Conservation (phyloP, 2,797 vertebrate genomes). For the Bradypodion ventrale region DNA sequence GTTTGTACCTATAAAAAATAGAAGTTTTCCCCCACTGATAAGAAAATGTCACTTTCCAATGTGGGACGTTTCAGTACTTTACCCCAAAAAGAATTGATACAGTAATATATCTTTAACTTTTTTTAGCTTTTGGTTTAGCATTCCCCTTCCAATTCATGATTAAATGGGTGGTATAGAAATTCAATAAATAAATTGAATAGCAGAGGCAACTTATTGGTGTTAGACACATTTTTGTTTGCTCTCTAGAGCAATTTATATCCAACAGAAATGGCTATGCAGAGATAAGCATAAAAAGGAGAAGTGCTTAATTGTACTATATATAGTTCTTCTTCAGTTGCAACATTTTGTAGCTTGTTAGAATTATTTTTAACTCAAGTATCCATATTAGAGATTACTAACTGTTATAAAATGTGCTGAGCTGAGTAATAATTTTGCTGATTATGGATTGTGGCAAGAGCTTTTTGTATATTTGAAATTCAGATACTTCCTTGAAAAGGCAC, state of each 20-base stretch:
- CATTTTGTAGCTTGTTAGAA: conserved; percentile 61
- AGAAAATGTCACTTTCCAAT: not conserved
- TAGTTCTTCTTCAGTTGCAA: conserved; percentile 67
- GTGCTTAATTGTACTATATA: conserved; percentile 67
- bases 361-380: conserved; percentile 71
- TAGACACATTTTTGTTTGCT: conserved; percentile 66
- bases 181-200: too few species aligned
- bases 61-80: conserved; percentile 50
- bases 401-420: conserved; percentile 65
- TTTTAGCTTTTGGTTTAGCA: conserved; percentile 59
- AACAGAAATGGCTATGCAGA: conserved; percentile 67
- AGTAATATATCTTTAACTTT: conserved; percentile 43
- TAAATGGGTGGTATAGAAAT: too few species aligned
- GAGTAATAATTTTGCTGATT: conserved; percentile 70
- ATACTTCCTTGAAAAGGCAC: conserved; percentile 64
- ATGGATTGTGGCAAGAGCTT: conserved; percentile 60
- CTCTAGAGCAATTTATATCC: conserved; percentile 64
- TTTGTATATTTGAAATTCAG: conserved; percentile 65
- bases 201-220: conserved; percentile 65
- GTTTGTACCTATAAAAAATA: not conserved
- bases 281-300: conserved; percentile 67
- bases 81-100: conserved; percentile 37
- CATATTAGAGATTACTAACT: conserved; percentile 64
- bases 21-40: not conserved
- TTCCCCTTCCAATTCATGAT: conserved; percentile 64